Evolutionary conservation across 2,797 vertebrate genomes (phyloP).

Genomic region (Myotis findleyi): DNA sequence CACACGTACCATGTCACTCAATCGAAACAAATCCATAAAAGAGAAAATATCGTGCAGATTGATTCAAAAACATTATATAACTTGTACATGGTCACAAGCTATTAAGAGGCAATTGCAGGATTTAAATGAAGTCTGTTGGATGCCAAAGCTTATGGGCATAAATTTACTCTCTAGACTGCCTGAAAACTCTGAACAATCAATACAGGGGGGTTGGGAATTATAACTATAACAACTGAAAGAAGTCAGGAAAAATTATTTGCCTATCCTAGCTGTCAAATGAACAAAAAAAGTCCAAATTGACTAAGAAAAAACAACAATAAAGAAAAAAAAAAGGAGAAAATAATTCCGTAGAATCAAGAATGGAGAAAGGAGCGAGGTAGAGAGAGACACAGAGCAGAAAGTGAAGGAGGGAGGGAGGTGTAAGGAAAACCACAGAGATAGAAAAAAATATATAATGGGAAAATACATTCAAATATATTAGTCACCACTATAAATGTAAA

Average conservation of each 20-base stretch:
- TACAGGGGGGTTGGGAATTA: not conserved
- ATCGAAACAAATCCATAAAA: not conserved
- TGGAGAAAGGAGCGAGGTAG: not conserved
- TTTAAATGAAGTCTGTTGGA: not conserved
- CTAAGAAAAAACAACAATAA: not conserved
- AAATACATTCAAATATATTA: not conserved
- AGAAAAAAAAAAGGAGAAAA: not conserved
- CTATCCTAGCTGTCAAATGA: not conserved
- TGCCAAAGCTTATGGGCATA: not conserved
- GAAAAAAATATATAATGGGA: not conserved
- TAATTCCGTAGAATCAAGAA: not conserved
- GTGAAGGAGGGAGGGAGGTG: not conserved
- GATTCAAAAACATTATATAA: not conserved
- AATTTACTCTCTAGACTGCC: not conserved
- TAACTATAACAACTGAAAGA: not conserved
- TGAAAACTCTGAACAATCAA: not conserved
- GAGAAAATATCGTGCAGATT: not conserved
- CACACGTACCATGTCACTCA: not conserved
- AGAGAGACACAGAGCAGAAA: not conserved
- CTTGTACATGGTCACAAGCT: not conserved
- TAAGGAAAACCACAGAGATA: not conserved
- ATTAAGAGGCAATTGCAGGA: not conserved
- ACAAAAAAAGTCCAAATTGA: not conserved
- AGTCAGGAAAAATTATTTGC: not conserved
- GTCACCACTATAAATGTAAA: not conserved